These are phyloP conservation scores for Spodoptera litura DNA, from an alignment of 1,140 invertebrate species.

Conservation along the genomic window DNA sequence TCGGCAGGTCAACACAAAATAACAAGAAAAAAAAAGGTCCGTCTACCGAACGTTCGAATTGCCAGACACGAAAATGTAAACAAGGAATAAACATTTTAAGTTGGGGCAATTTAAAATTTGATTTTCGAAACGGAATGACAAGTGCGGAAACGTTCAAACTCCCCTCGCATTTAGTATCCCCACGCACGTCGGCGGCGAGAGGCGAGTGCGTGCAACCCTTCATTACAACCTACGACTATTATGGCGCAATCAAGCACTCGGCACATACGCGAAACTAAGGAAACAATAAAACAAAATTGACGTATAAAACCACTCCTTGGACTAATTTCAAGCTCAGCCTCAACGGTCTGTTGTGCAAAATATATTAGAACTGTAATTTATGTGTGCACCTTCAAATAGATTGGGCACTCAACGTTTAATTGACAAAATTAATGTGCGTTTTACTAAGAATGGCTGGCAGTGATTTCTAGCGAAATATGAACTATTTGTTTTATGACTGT, in stretches of 20 bases:
- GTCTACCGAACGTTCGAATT: conserved; percentile 14
- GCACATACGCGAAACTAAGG: conserved; percentile 80
- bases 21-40: conserved; percentile 2
- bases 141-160: conserved; percentile 75
- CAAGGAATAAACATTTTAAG: conserved; percentile 50
- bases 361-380: conserved; percentile 62
- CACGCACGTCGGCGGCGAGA: conserved; percentile 65
- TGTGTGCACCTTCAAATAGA: conserved; percentile 51
- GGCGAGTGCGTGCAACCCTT: conserved; percentile 79
- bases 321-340: conserved; percentile 65
- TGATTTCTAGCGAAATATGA: not conserved
- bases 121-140: conserved; percentile 72
- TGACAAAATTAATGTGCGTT: conserved; percentile 40
- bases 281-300: conserved; percentile 80
- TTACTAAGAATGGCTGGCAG: not conserved
- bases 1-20: conserved; percentile 14
- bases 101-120: conserved; percentile 67
- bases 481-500: not conserved
- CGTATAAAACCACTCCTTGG: conserved; percentile 74
- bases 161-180: conserved; percentile 73
- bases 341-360: conserved; percentile 65
- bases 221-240: conserved; percentile 77
- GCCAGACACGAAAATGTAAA: conserved; percentile 45
- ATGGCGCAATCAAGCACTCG: conserved; percentile 80
- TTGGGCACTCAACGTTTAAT: conserved; percentile 39